These are phyloP conservation scores for Lissocephala sabroskyi DNA, from an alignment of 2,888 invertebrate genomes.

Conservation along the genomic window DNA sequence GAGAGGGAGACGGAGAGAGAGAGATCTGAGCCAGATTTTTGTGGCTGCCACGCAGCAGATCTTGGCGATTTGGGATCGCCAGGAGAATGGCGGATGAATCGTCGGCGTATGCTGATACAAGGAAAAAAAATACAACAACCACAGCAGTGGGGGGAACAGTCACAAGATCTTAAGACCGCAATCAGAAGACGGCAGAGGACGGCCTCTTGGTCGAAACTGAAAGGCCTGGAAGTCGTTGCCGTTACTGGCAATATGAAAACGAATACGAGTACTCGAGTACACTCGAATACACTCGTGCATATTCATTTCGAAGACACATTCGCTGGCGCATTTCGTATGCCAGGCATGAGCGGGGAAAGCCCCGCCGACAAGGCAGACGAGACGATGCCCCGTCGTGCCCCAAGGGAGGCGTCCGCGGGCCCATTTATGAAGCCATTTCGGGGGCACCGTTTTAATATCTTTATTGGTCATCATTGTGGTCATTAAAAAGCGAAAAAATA, in stretches of 20 bases:
- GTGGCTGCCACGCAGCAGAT: conserved; percentile 53
- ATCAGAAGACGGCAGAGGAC: conserved; percentile 18
- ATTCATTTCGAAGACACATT: conserved; percentile 47
- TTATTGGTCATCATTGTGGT: conserved; percentile 64
- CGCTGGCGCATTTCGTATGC: conserved; percentile 42
- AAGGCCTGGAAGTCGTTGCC: too few relatives aligned
- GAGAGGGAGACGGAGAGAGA: conserved; percentile 3
- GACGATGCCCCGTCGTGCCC: neutral
- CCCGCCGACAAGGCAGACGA: conserved; percentile 12
- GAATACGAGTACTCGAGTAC: conserved; percentile 15
- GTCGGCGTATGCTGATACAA: conserved; percentile 4
- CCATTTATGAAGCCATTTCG: conserved; percentile 56
- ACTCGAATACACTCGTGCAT: conserved; percentile 30
- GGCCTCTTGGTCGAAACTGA: conserved; percentile 28
- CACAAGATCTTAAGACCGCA: conserved; percentile 17
- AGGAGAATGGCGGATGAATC: too few relatives aligned
- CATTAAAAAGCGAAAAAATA: conserved; percentile 59
- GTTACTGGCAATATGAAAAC: conserved; percentile 9
- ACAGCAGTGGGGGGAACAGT: conserved; percentile 16
- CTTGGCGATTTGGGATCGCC: conserved; percentile 51
- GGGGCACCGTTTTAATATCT: conserved; percentile 62
- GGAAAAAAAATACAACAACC: conserved; percentile 15
- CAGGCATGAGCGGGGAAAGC: conserved; percentile 44
- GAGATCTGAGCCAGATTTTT: conserved; percentile 42
- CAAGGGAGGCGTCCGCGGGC: conserved; percentile 34